These are phyloP conservation scores for Poecile atricapillus DNA, from an alignment of 2,113 vertebrate species.

Conservation along the genomic window DNA sequence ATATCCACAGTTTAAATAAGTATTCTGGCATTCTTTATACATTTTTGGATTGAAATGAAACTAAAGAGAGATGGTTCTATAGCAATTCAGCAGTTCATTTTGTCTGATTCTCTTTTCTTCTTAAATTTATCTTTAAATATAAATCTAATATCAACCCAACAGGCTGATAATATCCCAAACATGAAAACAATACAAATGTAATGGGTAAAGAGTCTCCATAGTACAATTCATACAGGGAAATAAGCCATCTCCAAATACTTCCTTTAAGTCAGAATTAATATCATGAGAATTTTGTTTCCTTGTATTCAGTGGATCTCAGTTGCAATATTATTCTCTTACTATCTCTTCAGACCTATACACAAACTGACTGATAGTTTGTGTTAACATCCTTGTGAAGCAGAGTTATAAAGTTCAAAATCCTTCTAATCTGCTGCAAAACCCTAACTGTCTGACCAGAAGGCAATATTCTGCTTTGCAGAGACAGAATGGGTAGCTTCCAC, in stretches of 20 bases:
- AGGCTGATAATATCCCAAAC: not conserved
- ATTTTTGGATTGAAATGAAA: constrained; percentile 26
- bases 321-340: not conserved
- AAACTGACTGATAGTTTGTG: not conserved
- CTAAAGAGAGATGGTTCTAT: not conserved
- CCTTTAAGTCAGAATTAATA: not conserved
- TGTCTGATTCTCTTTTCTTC: not conserved
- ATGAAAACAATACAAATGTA: constrained; percentile 1
- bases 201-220: not conserved
- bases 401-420: not conserved
- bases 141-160: not conserved
- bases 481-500: not conserved
- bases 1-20: constrained; percentile 10
- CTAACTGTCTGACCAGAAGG: not conserved
- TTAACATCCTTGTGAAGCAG: not conserved
- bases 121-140: not conserved
- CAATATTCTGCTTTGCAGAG: not conserved
- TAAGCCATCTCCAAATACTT: not conserved
- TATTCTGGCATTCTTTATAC: not conserved
- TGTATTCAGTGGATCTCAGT: not conserved
- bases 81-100: not conserved
- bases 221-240: not conserved
- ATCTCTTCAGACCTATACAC: not conserved
- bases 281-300: not conserved
- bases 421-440: constrained; percentile 17